Evolutionary conservation across 1,140 invertebrate genomes (phyloP).

Genomic region (Platyscapa corneri): DNA sequence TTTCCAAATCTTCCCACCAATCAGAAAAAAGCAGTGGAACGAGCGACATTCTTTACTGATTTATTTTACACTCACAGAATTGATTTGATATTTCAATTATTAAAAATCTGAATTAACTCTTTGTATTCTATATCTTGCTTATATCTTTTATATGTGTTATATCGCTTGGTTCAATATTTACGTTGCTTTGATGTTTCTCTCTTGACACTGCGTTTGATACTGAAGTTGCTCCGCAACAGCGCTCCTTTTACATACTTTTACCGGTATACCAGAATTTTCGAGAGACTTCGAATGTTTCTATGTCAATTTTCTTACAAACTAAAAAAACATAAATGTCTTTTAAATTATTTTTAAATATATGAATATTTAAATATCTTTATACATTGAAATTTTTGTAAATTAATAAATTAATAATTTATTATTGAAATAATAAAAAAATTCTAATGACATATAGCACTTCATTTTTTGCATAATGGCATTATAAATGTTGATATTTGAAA

Average conservation of each 20-base stretch:
- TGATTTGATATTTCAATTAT: neutral
- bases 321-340: neutral
- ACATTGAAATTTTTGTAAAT: too few relatives aligned
- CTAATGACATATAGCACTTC: too few relatives aligned
- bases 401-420: too few relatives aligned
- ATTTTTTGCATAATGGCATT: too few relatives aligned
- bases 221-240: neutral
- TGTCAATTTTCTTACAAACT: neutral
- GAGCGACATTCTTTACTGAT: constrained; percentile 66
- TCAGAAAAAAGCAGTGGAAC: constrained; percentile 71
- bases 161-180: too few relatives aligned
- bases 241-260: neutral
- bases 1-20: constrained; percentile 68
- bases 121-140: too few relatives aligned
- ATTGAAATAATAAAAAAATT: too few relatives aligned
- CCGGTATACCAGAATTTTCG: constrained; percentile 13
- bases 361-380: too few relatives aligned
- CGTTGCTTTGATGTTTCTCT: constrained; percentile 13
- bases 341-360: neutral
- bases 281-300: constrained; percentile 9
- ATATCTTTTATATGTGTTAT: too few relatives aligned
- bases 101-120: too few relatives aligned
- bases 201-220: constrained; percentile 22
- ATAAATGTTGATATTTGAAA: too few relatives aligned
- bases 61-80: neutral